Base-by-base conservation (phyloP, 2,113 vertebrate species). In the Atherinomorus stipes region DNA sequence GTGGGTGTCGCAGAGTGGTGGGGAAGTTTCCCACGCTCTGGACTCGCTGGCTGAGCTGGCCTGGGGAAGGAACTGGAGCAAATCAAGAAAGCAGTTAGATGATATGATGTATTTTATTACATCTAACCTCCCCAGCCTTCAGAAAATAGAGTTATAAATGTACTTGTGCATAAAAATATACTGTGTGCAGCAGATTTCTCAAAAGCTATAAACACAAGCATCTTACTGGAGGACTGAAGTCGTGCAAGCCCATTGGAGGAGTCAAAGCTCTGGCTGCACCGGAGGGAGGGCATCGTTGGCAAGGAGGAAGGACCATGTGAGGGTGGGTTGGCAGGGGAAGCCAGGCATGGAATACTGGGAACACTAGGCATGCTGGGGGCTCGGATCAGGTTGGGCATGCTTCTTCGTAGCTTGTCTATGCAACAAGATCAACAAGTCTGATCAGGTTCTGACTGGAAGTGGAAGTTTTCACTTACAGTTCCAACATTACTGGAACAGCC, bases 191-290 rank as follows among this genome's bases (percentile, higher is more conserved):
- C 26, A 65, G 60, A 70, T 66, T 52, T 53, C 73, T 49, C 4
- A 19, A 47, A 18, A 57, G 23, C 52, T 18, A 45, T 45, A 26
- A 63, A 44, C 57, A 61, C 21, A 50, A 22, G 52, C 1, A 60
- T 92, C 97, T 96, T 94, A 99, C 97, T 97, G 86, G 94, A 95
- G 0, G 96, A 97, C 71, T 97, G 98, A 84, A 97, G 95, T 86
- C 96, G 96, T 70, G 95, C 91, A 34, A 98, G 90, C 31, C 95
- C 96, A 64, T 90, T 98, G 71, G 95, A 96, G 3, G 97, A 99
- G 91, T 99, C 98, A 89, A 99, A 99, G 87, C 98, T 99, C 91
- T 97, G 96, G 84, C 98, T 99, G 80, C 91, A 97, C 74, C 97
- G 94, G 60, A 99, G 94, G 71, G 96, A 94, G 71, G 95, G 90